phyloP scores from a whole-genome alignment of 1,140 invertebrate species.

The Drosophila kepulauana region DNA sequence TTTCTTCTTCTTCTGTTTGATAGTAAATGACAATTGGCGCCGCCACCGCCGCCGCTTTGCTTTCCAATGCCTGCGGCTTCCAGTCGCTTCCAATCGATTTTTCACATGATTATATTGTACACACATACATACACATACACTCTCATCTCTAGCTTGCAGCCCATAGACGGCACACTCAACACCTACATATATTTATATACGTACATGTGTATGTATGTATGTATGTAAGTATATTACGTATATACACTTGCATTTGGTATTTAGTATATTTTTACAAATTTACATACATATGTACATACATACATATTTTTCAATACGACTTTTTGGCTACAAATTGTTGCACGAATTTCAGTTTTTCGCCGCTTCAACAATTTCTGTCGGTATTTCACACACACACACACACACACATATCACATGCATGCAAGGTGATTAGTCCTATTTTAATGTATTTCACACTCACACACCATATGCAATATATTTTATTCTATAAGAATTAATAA shows the following conservation, averaged over 20 bases:
- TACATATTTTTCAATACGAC: not conserved
- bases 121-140: constrained; percentile 56
- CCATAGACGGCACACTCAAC: constrained; percentile 6
- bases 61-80: constrained; percentile 62
- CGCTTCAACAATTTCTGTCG: not conserved
- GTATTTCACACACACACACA: constrained; percentile 2
- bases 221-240: constrained; percentile 6
- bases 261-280: constrained; percentile 28
- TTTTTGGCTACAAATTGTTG: constrained; percentile 1
- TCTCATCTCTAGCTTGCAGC: constrained; percentile 9
- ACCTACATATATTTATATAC: constrained; percentile 15
- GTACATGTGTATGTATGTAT: constrained; percentile 25
- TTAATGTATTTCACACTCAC: constrained; percentile 9
- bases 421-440: constrained; percentile 2
- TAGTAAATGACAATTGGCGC: constrained; percentile 80
- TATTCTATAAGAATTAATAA: no score
- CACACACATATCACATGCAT: constrained; percentile 1
- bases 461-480: not conserved
- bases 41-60: constrained; percentile 54
- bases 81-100: constrained; percentile 83
- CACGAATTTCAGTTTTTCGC: constrained; percentile 13
- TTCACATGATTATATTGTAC: constrained; percentile 81
- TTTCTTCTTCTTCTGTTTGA: constrained; percentile 70
- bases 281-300: not conserved
- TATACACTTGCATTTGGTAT: not conserved